Base-by-base conservation (phyloP, 1,140 invertebrate genomes). In the Rhagoletis zephyria region DNA sequence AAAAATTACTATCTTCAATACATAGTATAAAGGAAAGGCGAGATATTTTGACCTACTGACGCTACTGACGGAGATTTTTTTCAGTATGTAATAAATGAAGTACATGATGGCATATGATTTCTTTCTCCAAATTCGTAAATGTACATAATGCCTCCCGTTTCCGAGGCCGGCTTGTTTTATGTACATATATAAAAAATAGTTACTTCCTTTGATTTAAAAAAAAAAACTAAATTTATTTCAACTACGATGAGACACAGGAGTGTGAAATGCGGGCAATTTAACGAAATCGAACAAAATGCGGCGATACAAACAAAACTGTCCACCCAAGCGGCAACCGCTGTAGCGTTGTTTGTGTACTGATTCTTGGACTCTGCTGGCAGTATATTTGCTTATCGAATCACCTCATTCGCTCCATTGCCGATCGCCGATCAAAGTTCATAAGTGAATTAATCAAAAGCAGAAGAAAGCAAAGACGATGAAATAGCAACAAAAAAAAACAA, bases 361-460 rank as follows among this genome's bases (percentile, higher is more conserved):
- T 4, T 63, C 4, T n/a, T 16, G n/a, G 61, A 14, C 12, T 4
- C n/a, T 63, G 61, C 30, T 63, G 61, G 12, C 12, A 14, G 61
- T 16, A 61, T 61, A 3, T 51, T 5, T 9, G 30, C 56, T 59
- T 3, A n/a, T 0, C 56, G 60, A 42, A 63, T 61, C 63, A 63
- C 59, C 63, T 86, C 60, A 86, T 86, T 86, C 30, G 6, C 45
- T 40, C 14, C 16, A 86, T 45, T 59, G 74, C 45, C 16, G n/a
- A 30, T n/a, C 10, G 19, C 3, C 19, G 74, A 10, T 81, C 51
- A 81, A 81, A 81, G 63, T 65, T 86, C 63, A 86, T 64, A 64
- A 65, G 1, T 45, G 16, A 65, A 86, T 86, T 60, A 63, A 63
- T 86, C 59, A 63, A 10, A 65, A 63, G 59, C 61, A 42, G 14